Evolutionary conservation across 2,113 vertebrate species (phyloP), one percentile per base, ranked within the genome.

Genomic region (Balaeniceps rex): DNA sequence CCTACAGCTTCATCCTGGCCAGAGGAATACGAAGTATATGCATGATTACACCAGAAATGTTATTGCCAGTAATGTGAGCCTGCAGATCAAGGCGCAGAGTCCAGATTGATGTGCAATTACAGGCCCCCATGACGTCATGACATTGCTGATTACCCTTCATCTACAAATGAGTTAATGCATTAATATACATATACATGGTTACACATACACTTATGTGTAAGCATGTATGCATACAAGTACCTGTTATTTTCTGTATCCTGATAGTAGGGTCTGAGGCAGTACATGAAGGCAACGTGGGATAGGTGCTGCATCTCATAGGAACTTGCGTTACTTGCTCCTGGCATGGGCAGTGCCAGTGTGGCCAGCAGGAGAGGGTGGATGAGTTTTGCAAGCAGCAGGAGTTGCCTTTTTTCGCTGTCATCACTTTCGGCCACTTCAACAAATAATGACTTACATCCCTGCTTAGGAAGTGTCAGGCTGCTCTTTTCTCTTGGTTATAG

Each of bases 1-100:
- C 96, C 98, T 98, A 99, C 99, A 99, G 98, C 99, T 99, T 99
- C 98, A 99, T 99, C 98, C 97, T 85, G 96, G 98, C 98, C 97
- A 92, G 97, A 98, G 98, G 98, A 98, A 98, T 97, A 87, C 95
- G 95, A 98, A 98, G 98, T 98, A 98, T 98, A 98, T 96, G 99
- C 99, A 98, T 99, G 99, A 99, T 98, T 99, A 98, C 98, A 98
- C 98, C 98, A 98, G 98, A 98, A 98, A 98, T 98, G 97, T 97
- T 98, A 98, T 98, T 98, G 98, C 98, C 97, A 97, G 94, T 98
- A 98, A 96, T 97, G 93, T 94, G 96, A 96, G 96, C 97, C 97
- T 70, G 60, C 75, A 88, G 97, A 97, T 98, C 97, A 91, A 97
- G 96, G 94, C 97, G 87, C 94, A 92, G 90, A 71, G 96, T 95